Evolutionary conservation across 1,140 invertebrate species (phyloP), one percentile per base, ranked within the genome.

Genomic region (Halesus radiatus): DNA sequence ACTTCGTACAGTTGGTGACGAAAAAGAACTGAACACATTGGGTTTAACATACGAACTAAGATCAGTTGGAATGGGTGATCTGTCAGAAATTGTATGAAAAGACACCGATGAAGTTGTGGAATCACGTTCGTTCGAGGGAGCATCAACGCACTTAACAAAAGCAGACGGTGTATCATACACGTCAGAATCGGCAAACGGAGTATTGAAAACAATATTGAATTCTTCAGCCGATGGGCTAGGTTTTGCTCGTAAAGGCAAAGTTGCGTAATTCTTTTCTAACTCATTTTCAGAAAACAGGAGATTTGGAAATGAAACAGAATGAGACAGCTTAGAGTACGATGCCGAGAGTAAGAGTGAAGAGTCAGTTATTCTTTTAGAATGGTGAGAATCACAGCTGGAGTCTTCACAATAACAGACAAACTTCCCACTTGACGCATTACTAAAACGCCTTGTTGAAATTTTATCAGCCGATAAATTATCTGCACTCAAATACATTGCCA

Each of bases 331-430:
- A 23, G 52, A 37, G 23, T 79, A 83, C 0, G 78, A 68, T n/a
- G 73, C 80, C 13, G 37, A 20, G 15, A 62, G 54, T 10, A 66
- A 77, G 62, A 37, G 20, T 32, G 22, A 66, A 10, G 7, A n/a
- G 7, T 72, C 52, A 5, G 50, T 23, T 10, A 29, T 8, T 13
- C 45, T 54, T 83, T 85, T 87, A 56, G 84, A 85, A 50, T 85
- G 82, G 81, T 90, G 88, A 80, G 88, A 85, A 29, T 84, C 81
- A 81, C 89, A 90, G 32, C 66, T 76, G 50, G 84, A 85, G 20
- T 86, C 85, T 74, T 88, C 88, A 84, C 88, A 89, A 78, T 88
- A 90, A 78, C 88, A 90, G 76, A 86, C 85, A 81, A 89, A 89
- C 86, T 22, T 58, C 15, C 64, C 66, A 15, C 53, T 50, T n/a